These are phyloP conservation scores for Lasius fuliginosus DNA, from an alignment of 2,888 invertebrate species.

Conservation along the genomic window DNA sequence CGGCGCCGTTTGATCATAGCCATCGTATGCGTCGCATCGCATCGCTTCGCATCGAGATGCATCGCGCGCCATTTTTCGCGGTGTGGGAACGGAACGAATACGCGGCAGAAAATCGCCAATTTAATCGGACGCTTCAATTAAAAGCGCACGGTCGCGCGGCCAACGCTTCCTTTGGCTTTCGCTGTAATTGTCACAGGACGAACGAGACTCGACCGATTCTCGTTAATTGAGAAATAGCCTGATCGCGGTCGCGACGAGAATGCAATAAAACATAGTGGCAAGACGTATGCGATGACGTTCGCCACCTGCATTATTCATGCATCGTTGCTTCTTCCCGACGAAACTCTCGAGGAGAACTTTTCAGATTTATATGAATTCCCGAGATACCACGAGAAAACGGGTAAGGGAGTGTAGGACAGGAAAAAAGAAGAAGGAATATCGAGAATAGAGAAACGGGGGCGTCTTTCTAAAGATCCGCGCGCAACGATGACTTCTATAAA, in stretches of 20 bases:
- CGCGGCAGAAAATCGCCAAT: constrained; percentile 42
- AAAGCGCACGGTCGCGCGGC: constrained; percentile 22
- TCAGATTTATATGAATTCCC: constrained; percentile 53
- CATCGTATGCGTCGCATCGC: constrained; percentile 40
- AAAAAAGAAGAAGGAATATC: constrained; percentile 16
- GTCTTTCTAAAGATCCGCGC: constrained; percentile 48
- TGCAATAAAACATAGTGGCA: constrained; percentile 26
- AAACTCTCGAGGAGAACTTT: constrained; percentile 34
- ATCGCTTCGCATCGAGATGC: constrained; percentile 10
- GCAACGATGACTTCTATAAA: constrained; percentile 44
- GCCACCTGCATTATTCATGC: constrained; percentile 50
- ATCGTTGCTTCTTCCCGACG: constrained; percentile 33
- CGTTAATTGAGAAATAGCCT: constrained; percentile 52
- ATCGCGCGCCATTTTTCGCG: constrained; percentile 37
- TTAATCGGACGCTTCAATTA: constrained; percentile 48
- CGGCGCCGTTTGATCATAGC: constrained; percentile 54
- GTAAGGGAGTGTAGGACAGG: constrained; percentile 12
- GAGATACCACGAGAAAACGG: constrained; percentile 34
- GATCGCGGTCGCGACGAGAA: constrained; percentile 12
- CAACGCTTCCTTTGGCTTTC: constrained; percentile 26
- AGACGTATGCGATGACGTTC: constrained; percentile 30
- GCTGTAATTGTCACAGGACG: constrained; percentile 43
- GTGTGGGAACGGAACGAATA: neutral
- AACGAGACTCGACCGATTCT: constrained; percentile 33
- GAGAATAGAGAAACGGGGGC: constrained; percentile 30